Conservation (phyloP, 2,113 vertebrate species). For the Myocastor coypus region DNA sequence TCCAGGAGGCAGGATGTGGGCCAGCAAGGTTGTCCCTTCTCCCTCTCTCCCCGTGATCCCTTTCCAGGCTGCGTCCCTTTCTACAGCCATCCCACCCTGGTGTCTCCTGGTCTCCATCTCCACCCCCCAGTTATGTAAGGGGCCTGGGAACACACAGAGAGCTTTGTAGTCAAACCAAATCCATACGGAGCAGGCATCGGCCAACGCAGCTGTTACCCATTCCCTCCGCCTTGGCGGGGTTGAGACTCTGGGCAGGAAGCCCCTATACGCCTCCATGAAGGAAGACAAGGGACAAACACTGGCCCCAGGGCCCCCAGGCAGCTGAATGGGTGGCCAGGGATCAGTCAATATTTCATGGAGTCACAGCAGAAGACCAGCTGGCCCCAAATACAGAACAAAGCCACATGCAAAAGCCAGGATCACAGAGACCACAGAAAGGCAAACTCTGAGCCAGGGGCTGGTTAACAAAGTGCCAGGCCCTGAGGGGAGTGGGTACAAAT, state of each 20-base stretch:
- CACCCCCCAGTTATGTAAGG: conserved; percentile 71
- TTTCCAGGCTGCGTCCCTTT: not conserved
- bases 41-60: not conserved
- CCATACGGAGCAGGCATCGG: conserved; percentile 73
- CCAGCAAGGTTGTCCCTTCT: not conserved
- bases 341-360: conserved; percentile 1
- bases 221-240: conserved; percentile 71
- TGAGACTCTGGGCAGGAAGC: conserved; percentile 70
- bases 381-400: conserved; percentile 25
- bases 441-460: not conserved
- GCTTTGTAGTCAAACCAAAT: conserved; percentile 83
- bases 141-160: conserved; percentile 79
- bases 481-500: not conserved
- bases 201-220: conserved; percentile 80
- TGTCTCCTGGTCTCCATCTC: too few species aligned
- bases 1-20: not conserved
- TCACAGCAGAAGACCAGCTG: conserved; percentile 57
- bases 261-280: conserved; percentile 54
- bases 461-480: not conserved
- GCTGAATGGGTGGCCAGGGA: conserved; percentile 63
- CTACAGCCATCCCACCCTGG: not conserved
- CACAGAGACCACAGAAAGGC: not conserved
- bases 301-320: conserved; percentile 31
- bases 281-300: conserved; percentile 52
- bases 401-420: conserved; percentile 32